Conservation (phyloP, 2,797 vertebrate species). For the Squalus acanthias region DNA sequence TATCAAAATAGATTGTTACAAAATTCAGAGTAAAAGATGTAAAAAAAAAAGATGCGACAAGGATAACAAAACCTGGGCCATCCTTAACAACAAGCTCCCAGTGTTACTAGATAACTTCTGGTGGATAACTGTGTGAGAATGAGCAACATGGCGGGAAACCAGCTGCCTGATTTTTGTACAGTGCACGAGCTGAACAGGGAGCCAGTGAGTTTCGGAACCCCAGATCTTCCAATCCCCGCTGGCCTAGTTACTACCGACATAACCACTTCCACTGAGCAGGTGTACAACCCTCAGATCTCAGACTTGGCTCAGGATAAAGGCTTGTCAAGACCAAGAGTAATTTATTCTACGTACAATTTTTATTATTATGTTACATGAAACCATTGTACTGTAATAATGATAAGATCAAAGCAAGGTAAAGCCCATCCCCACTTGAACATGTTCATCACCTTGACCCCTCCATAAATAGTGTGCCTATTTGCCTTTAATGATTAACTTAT, state of each 20-base stretch:
- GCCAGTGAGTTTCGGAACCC: not conserved
- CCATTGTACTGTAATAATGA: constrained; percentile 14
- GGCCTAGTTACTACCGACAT: not conserved
- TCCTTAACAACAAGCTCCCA: not conserved
- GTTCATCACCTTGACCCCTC: not conserved
- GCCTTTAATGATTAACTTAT: constrained; percentile 27
- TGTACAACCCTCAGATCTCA: not conserved
- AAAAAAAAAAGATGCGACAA: not conserved
- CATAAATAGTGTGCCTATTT: not conserved
- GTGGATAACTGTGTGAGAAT: not conserved
- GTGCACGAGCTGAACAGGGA: not conserved
- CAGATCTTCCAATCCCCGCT: not conserved
- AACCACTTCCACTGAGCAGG: not conserved
- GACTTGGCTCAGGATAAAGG: constrained; percentile 24
- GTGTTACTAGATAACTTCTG: not conserved
- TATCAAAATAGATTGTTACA: not conserved
- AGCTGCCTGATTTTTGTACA: not conserved
- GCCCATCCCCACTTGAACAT: not conserved
- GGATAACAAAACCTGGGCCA: not conserved
- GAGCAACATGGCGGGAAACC: not conserved
- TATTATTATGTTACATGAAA: not conserved
- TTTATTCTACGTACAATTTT: not conserved
- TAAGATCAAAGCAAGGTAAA: constrained; percentile 7
- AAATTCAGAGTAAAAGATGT: not conserved
- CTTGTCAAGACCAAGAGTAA: not conserved